A percentile compares a stretch with the other conserved stretches of the same genome.
phyloP scores from a whole-genome alignment of 1,140 invertebrate genomes.

The Capitella teleta region DNA sequence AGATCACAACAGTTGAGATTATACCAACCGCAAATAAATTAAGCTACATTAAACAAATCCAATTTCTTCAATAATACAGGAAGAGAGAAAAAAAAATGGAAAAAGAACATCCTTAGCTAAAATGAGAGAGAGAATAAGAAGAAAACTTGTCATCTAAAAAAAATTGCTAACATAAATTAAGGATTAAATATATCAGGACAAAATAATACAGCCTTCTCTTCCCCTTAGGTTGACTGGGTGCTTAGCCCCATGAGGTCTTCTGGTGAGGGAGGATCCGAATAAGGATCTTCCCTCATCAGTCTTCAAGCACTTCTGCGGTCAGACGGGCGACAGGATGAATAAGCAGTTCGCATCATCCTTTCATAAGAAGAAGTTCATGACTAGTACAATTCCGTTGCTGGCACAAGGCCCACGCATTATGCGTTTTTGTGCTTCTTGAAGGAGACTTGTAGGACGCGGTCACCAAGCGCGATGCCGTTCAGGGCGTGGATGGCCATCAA shows the following conservation, averaged over 20 bases:
- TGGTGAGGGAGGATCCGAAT: neutral
- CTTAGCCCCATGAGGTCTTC: neutral
- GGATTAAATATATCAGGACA: too few species aligned
- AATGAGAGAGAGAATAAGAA: too few species aligned
- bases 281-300: neutral
- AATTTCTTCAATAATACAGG: too few species aligned
- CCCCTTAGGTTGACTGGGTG: too few species aligned
- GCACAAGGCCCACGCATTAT: neutral
- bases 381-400: neutral
- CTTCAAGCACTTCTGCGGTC: neutral
- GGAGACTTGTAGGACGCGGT: constrained; percentile 94
- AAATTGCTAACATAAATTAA: too few species aligned
- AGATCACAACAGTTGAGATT: too few species aligned
- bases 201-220: too few species aligned
- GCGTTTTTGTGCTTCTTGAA: constrained; percentile 49
- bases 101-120: too few species aligned
- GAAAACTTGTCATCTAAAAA: too few species aligned
- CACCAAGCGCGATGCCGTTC: constrained; percentile 94
- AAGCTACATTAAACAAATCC: too few species aligned
- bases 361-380: neutral
- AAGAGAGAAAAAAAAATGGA: too few species aligned
- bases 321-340: neutral
- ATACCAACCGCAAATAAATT: too few species aligned
- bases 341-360: neutral
- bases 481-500: constrained; percentile 92